Evolutionary conservation across 2,113 vertebrate species (phyloP), one percentile per base, ranked within the genome.

Genomic region (Hylia prasina): DNA sequence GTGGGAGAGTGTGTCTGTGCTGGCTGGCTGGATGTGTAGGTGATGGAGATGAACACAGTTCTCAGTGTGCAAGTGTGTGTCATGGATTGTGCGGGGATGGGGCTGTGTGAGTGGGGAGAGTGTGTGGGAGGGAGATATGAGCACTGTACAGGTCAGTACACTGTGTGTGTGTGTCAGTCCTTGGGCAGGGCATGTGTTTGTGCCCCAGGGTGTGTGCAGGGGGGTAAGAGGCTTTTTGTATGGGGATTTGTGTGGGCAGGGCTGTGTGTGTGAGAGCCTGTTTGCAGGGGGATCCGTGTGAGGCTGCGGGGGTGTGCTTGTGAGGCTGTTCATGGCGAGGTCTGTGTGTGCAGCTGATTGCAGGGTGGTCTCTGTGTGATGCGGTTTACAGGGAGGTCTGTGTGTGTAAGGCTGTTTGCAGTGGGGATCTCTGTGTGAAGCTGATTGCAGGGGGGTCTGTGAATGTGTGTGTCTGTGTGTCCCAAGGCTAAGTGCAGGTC

Each of bases 11-110:
- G 21, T 20, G n/a, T 10, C 45, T 8, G 27, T 13, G 28, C 51
- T 35, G 51, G 14, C 50, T 48, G 48, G 30, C 19, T n/a, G 31
- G 3, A 12, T 0, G 0, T 13, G 18, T 1, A 14, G 17, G 17
- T 8, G 70, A 51, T 0, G 8, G 16, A 15, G 25, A 31, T 6
- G 6, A 27, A 24, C 23, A 19, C 0, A 0, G 18, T 5, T 35
- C 23, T 47, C 14, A 7, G 10, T 6, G 39, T 8, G 14, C 25
- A 65, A 8, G 14, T 4, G 27, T 13, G 7, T 15, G 15, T 8
- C 13, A 19, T 0, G 15, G 51, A 14, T 66, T 42, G 42, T 28
- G 47, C 16, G 39, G 37, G 15, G 24, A 16, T 9, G 42, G 20
- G 13, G 5, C 23, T 25, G 8, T 3, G 18, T 9, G 20, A 21